Conservation (phyloP, 2,888 invertebrate genomes). For the Galerucella pusilla region DNA sequence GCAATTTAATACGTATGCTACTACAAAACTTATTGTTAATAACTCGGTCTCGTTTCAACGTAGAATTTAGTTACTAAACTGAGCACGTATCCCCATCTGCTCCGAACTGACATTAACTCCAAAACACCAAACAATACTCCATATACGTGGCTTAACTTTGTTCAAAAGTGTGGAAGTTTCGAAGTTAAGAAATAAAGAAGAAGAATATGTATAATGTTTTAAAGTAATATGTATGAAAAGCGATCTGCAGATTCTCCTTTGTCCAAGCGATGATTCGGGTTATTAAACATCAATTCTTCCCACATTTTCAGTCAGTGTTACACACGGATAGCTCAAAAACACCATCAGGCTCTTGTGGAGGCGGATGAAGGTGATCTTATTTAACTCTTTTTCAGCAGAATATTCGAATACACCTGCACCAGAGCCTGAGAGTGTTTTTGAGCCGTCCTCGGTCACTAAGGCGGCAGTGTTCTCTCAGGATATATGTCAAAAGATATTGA, state of each 20-base stretch:
- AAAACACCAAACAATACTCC: slow-evolving; percentile 12
- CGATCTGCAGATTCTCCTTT: background rate
- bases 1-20: background rate
- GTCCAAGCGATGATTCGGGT: background rate
- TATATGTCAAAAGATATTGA: no score
- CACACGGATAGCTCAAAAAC: no score
- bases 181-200: background rate
- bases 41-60: background rate
- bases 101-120: slow-evolving; percentile 13
- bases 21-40: slow-evolving; percentile 5
- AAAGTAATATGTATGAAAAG: background rate
- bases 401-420: no score
- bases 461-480: no score
- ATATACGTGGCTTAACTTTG: slow-evolving; percentile 18
- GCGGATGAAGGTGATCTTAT: no score
- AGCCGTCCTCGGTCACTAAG: no score
- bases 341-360: no score
- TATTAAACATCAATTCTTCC: background rate
- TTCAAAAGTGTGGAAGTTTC: background rate
- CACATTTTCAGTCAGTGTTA: no score
- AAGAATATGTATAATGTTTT: background rate
- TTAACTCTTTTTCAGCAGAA: no score
- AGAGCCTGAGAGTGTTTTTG: no score
- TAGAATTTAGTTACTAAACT: slow-evolving; percentile 6
- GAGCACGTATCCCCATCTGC: slow-evolving; percentile 6